Conservation (phyloP, 2,888 invertebrate genomes). For the Tachina fera region DNA sequence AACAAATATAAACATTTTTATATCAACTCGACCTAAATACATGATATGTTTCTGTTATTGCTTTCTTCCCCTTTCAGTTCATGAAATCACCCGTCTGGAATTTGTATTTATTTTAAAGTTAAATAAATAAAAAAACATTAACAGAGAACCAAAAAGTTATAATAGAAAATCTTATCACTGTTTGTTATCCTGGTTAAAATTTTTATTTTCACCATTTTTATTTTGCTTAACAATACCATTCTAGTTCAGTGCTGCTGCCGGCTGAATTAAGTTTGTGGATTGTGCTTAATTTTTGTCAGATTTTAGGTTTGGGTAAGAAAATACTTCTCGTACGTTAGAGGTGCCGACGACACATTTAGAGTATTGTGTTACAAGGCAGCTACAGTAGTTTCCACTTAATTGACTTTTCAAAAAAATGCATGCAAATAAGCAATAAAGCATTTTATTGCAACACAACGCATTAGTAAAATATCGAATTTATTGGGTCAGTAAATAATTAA, state of each 20-base stretch:
- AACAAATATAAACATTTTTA: neutral
- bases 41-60: neutral
- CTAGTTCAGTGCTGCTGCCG: neutral
- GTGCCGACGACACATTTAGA: too few species aligned
- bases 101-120: conserved; percentile 12
- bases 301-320: too few species aligned
- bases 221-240: conserved; percentile 12
- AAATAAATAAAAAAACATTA: too few species aligned
- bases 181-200: neutral
- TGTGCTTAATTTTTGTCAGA: neutral
- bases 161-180: neutral
- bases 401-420: too few species aligned
- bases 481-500: too few species aligned
- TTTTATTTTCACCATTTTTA: neutral
- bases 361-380: neutral
- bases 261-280: neutral
- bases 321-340: too few species aligned
- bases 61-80: neutral
- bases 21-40: neutral
- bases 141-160: neutral
- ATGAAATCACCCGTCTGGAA: conserved; percentile 13
- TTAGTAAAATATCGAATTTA: too few species aligned
- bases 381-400: too few species aligned
- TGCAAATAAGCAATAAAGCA: too few species aligned
- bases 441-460: too few species aligned